These are phyloP conservation scores for Pipistrellus nathusii DNA, from an alignment of 2,797 vertebrate species.

Conservation along the genomic window DNA sequence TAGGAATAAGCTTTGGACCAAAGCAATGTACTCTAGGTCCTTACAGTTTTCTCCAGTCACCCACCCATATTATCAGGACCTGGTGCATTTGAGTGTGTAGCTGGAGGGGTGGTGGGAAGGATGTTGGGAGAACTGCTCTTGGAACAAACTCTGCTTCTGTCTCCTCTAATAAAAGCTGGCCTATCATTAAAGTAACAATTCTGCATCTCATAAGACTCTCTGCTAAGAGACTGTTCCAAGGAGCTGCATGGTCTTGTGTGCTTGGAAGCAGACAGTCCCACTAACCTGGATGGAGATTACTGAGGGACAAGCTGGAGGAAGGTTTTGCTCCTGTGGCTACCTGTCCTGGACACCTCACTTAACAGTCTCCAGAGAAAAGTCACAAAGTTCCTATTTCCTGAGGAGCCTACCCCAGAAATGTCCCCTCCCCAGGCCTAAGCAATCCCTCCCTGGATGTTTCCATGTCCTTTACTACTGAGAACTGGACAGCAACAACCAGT, in stretches of 20 bases:
- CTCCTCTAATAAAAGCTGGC: constrained; percentile 5
- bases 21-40: neutral
- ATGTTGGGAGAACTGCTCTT: neutral
- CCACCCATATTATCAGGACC: neutral
- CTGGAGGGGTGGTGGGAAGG: neutral
- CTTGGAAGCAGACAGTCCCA: neutral
- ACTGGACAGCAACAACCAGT: neutral
- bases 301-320: neutral
- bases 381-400: neutral
- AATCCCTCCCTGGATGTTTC: neutral
- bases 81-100: neutral
- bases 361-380: neutral
- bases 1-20: constrained; percentile 5
- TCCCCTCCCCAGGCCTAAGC: neutral
- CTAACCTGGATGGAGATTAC: neutral
- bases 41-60: neutral
- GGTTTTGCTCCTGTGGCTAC: neutral
- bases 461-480: neutral
- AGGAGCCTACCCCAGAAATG: neutral
- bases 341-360: neutral
- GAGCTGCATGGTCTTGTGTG: neutral
- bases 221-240: neutral
- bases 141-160: neutral
- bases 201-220: neutral
- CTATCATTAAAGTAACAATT: constrained; percentile 1